A percentile compares a stretch with the other conserved stretches of the same genome.
phyloP scores from a whole-genome alignment of 1,140 invertebrate genomes.

The Carposina sasakii region DNA sequence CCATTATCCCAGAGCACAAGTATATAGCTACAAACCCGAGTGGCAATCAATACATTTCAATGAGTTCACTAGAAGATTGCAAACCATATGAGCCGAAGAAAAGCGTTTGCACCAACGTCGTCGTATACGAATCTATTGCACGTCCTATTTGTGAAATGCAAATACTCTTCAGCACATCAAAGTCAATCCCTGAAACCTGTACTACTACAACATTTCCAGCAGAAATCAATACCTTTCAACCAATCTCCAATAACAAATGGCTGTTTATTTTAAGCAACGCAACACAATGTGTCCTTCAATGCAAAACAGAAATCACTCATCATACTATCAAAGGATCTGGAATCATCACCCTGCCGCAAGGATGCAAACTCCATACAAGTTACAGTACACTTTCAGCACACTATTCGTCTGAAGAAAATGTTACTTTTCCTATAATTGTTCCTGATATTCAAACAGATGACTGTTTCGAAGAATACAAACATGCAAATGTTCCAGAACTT shows the following conservation, averaged over 20 bases:
- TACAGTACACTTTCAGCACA: conserved; percentile 19
- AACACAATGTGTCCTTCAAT: conserved; percentile 20
- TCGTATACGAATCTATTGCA: conserved; percentile 20
- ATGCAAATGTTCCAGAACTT: conserved; percentile 2
- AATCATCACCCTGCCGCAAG: conserved; percentile 18
- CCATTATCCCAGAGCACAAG: conserved; percentile 29
- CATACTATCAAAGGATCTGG: conserved; percentile 20
- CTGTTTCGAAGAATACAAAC: conserved; percentile 7
- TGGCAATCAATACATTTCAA: conserved; percentile 24
- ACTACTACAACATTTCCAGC: conserved; percentile 23
- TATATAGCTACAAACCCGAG: conserved; percentile 26
- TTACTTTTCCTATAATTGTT: conserved; percentile 17
- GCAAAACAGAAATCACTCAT: conserved; percentile 18
- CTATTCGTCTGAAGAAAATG: conserved; percentile 6
- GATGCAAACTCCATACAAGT: conserved; percentile 20
- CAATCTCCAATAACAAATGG: conserved; percentile 23
- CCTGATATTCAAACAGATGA: conserved; percentile 10
- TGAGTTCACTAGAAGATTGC: conserved; percentile 24
- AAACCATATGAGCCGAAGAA: conserved; percentile 16
- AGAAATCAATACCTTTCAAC: conserved; percentile 24
- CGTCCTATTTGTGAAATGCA: conserved; percentile 26
- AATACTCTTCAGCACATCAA: conserved; percentile 14
- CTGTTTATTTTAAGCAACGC: conserved; percentile 20
- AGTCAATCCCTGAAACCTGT: conserved; percentile 16
- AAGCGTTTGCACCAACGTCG: conserved; percentile 18